Evolutionary conservation across 1,140 invertebrate species (phyloP).

Genomic region (Aradophagus sp.): DNA sequence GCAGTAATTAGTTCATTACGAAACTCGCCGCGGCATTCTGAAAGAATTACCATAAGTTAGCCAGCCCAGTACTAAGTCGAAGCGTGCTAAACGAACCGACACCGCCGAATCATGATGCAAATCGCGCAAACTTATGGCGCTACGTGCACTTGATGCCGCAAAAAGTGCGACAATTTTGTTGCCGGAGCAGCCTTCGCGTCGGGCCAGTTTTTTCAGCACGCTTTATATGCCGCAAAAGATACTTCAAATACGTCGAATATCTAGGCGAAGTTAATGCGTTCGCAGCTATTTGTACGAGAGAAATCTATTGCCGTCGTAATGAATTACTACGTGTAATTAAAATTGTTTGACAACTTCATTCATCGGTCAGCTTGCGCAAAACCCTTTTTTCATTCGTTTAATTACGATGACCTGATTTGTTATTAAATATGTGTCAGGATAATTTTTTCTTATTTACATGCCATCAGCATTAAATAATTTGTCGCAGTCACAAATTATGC

Average conservation of each 20-base stretch:
- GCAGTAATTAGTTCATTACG: conserved; percentile 58
- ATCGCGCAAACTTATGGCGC: conserved; percentile 37
- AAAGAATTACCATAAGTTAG: conserved; percentile 60
- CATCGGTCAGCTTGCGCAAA: conserved; percentile 3
- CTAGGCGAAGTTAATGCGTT: conserved; percentile 12
- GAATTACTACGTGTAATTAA: conserved; percentile 32
- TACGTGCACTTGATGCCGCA: conserved; percentile 24
- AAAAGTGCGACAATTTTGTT: conserved; percentile 29
- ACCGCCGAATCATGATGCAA: conserved; percentile 50
- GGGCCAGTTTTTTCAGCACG: conserved; percentile 7
- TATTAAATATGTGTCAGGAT: too few relatives aligned
- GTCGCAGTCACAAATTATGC: too few relatives aligned
- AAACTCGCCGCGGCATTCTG: conserved; percentile 46
- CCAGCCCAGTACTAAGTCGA: conserved; percentile 35
- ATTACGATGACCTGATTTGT: too few relatives aligned
- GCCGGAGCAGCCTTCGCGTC: conserved; percentile 3
- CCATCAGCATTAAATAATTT: too few relatives aligned
- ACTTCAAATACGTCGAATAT: conserved; percentile 17
- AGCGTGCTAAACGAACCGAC: conserved; percentile 38
- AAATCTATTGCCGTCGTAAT: conserved; percentile 18
- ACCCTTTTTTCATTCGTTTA: conserved; percentile 2
- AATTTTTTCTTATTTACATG: too few relatives aligned
- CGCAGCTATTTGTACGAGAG: conserved; percentile 3
- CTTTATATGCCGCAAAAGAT: conserved; percentile 11
- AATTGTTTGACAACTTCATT: conserved; percentile 41